Base-by-base conservation (phyloP, 2,888 invertebrate species). In the Melangyna quadrimaculata region DNA sequence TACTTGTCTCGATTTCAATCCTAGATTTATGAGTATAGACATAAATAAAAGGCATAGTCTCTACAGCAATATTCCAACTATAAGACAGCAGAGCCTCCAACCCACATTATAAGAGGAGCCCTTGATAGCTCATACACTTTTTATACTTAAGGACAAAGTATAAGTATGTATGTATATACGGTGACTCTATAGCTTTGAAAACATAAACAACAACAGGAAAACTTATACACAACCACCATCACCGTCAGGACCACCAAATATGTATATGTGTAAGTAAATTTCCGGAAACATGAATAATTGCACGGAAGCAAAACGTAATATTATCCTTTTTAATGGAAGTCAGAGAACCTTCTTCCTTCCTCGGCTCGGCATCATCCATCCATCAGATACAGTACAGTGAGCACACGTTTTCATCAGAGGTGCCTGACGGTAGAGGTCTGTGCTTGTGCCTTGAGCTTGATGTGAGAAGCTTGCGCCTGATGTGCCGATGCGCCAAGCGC, bases 211-310 rank as follows among this genome's bases (percentile, higher is more conserved):
- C 29, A 43, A 48, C 24, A 48, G 9, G 35, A 65, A 53, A 63
- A 57, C 22, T 17, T 70, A 35, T 67, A 22, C 17, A 75, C 78
- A 19, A 65, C 32, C 17, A 53, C 35, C 19, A 19, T 14, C 51
- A 24, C 0, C 53, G n/a, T 27, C 37, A 37, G 1, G 22, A 73
- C 69, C 48, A 61, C 29, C 45, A 48, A 67, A 69, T 69, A 57
- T 80, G 51, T 67, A 57, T 80, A 67, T 67, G 51, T 67, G 67
- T 67, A 84, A 84, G 84, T 77, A 80, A 86, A 77, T 80, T 86
- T 80, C 84, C 80, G 80, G 80, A 86, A 86, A 86, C 84, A 80
- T 80, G 80, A 86, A 86, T 80, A 86, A 86, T 86, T 86, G 84
- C 84, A 86, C 84, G 80, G 67, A 72, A 80, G 80, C 80, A 86